Evolutionary conservation across 35 echinoderm and acorn worm species (phyloP).

Genomic region (Apostichopus parvimensis): DNA sequence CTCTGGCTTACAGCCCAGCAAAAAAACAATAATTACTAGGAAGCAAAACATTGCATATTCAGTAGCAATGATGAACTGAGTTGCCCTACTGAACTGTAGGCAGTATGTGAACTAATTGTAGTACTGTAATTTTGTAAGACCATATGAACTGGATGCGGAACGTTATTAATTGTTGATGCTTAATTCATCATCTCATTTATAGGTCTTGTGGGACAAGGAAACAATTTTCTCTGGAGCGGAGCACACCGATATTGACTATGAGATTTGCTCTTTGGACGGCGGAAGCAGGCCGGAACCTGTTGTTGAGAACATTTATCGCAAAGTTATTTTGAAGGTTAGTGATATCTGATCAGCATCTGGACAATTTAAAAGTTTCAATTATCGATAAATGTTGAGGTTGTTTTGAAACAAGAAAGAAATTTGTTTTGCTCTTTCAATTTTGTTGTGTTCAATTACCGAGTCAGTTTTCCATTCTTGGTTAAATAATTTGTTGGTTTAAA

Average conservation of each 20-base stretch:
- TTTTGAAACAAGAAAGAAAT: no score
- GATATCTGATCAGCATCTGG: no score
- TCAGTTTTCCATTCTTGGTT: no score
- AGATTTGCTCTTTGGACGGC: constrained; percentile 20
- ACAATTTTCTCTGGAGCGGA: constrained; percentile 22
- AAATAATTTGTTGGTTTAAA: no score
- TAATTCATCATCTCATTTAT: not conserved
- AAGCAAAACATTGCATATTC: no score
- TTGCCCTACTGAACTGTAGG: not conserved
- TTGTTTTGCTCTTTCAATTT: no score
- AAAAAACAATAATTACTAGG: no score
- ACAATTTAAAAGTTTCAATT: no score
- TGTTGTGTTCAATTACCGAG: no score
- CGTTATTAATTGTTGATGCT: not conserved
- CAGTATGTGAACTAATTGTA: not conserved
- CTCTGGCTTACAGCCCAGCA: no score
- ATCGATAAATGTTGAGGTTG: no score
- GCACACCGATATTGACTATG: not conserved
- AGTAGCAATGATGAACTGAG: not conserved
- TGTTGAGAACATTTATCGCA: constrained; percentile 25
- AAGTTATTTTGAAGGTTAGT: constrained; percentile 3
- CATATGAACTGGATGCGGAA: not conserved
- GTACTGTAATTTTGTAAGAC: no score
- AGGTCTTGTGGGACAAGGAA: constrained; percentile 31
- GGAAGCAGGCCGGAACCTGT: constrained; percentile 27